Base-by-base conservation (phyloP, 2,888 invertebrate genomes). In the Tribolium freemani region DNA sequence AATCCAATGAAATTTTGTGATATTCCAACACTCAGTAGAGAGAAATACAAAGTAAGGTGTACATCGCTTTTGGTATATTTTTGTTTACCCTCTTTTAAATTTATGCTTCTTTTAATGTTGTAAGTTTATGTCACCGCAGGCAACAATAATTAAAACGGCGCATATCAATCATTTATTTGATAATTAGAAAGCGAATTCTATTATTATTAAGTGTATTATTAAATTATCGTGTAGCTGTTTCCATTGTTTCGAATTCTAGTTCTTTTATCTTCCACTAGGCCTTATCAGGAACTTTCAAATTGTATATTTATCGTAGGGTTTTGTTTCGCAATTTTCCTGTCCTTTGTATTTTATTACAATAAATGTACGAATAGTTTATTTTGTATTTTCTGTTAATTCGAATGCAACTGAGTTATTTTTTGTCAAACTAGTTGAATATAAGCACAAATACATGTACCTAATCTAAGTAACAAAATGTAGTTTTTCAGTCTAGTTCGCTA, bases 381-480 rank as follows among this genome's bases (percentile, higher is more conserved):
- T 16, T 60, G 20, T 60, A 16, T 58, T 11, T 11, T 58, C 46
- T 45, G 45, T 60, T 60, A n/a, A 60, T 63, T 63, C 63, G 51
- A 63, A 63, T 66, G 44, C 64, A 64, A 54, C 2, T 53, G 20
- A 45, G 31, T 46, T 50, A 48, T 10, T 13, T 68, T 57, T 68
- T 54, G 5, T 66, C 66, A 44, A 66, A 54, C 45, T 66, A 66
- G 10, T 48, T 67, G 44, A 64, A 53, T 50, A 56, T 67, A 67
- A 67, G 67, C 67, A 67, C 67, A 67, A 67, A 46, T 21, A 13
- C 44, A 66, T 66, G 66, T 66, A 66, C 53, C 66, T 63, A 54
- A 57, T 57, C 20, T 16, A 57, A 57, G 30, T 11, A 46, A 46
- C 5, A 20, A 61, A 48, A 50, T 50, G 61, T 61, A 63, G 63